Conservation (phyloP, 1,140 invertebrate genomes). For the Nymphalis io region DNA sequence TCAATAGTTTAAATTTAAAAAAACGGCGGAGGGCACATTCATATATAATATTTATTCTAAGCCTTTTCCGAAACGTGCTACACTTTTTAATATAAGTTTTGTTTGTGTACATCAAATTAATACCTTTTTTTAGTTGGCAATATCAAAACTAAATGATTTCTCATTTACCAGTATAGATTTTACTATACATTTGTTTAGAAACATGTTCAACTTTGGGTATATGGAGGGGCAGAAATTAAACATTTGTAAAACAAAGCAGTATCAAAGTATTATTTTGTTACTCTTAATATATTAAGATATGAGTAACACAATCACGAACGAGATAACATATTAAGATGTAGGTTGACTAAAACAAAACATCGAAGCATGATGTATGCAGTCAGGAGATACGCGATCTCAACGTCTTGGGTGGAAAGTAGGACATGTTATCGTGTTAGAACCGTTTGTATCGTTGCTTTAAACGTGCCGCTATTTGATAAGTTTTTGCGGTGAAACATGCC, state of each 20-base stretch:
- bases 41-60: too few species aligned
- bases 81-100: too few species aligned
- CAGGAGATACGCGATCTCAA: slow-evolving; percentile 45
- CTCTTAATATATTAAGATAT: slow-evolving; percentile 33
- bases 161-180: too few species aligned
- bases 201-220: too few species aligned
- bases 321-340: slow-evolving; percentile 40
- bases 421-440: slow-evolving; percentile 45
- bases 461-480: slow-evolving; percentile 39
- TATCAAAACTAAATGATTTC: too few species aligned
- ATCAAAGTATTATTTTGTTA: slow-evolving; percentile 26
- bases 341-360: slow-evolving; percentile 41
- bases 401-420: slow-evolving; percentile 45
- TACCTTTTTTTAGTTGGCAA: too few species aligned
- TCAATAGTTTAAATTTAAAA: too few species aligned
- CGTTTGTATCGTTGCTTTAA: slow-evolving; percentile 43
- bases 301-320: slow-evolving; percentile 39
- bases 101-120: too few species aligned
- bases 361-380: slow-evolving; percentile 46
- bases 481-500: slow-evolving; percentile 20
- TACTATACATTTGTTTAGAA: too few species aligned
- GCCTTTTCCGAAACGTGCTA: too few species aligned
- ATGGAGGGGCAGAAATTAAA: too few species aligned
- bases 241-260: background rate
- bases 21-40: too few species aligned